Percentiles rank a stretch among this genome's conserved stretches.
Conservation (phyloP, 1,140 invertebrate species). For the Lordiphosa collinella region DNA sequence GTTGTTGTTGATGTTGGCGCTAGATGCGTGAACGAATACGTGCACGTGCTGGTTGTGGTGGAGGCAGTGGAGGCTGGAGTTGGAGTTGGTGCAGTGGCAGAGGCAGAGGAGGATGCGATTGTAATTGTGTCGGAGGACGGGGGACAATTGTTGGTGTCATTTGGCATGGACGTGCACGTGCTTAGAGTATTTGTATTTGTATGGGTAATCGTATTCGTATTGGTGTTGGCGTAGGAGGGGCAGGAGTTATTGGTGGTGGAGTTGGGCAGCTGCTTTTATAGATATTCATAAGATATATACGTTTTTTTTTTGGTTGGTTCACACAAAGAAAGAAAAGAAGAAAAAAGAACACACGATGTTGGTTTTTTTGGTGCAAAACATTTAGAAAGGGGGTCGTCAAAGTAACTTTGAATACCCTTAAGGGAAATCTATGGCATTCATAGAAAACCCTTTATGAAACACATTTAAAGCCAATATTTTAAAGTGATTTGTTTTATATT, state of each 20-base stretch:
- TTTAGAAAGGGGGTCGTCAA: not conserved
- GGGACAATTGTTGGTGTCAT: conserved; percentile 35
- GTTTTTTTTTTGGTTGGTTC: conserved; percentile 22
- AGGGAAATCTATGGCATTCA: not conserved
- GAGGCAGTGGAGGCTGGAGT: conserved; percentile 15
- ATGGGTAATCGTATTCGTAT: conserved; percentile 28
- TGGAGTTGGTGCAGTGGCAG: conserved; percentile 11
- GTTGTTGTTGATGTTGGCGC: conserved; percentile 46
- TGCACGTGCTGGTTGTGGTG: conserved; percentile 55
- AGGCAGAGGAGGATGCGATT: not conserved
- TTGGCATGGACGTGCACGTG: conserved; percentile 58
- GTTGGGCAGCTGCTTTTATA: conserved; percentile 27
- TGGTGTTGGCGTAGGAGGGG: conserved; percentile 34
- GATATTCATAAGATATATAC: conserved; percentile 21
- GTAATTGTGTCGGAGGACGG: conserved; percentile 12
- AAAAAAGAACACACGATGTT: conserved; percentile 64
- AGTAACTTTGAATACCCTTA: conserved; percentile 1
- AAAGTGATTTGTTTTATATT: not conserved
- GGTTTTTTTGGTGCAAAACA: conserved; percentile 44
- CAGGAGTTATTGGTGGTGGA: conserved; percentile 42
- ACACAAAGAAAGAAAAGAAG: conserved; percentile 73
- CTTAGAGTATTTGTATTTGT: conserved; percentile 41
- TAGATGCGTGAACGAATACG: conserved; percentile 52
- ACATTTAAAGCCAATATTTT: conserved; percentile 8
- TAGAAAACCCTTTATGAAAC: not conserved